Evolutionary conservation across 2,888 invertebrate genomes (phyloP).

Genomic region (Pheosia tremula): DNA sequence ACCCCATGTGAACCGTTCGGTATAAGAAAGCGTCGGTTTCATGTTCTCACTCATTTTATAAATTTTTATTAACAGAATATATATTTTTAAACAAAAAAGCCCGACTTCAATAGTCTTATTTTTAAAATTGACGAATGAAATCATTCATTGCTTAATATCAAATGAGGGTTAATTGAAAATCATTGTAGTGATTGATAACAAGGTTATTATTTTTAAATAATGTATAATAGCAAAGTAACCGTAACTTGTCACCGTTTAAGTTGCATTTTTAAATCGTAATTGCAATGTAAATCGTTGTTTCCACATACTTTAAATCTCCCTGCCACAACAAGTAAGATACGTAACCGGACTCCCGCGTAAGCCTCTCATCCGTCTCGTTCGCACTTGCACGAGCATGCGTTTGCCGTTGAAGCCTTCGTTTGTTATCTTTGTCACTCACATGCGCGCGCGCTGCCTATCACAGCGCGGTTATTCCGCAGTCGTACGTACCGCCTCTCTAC

Average conservation of each 20-base stretch:
- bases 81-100: too few relatives aligned
- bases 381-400: conserved; percentile 40
- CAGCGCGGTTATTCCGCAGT: conserved; percentile 55
- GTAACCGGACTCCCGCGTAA: conserved; percentile 79
- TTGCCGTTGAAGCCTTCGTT: conserved; percentile 72
- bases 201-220: conserved; percentile 3
- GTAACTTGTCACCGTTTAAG: conserved; percentile 37
- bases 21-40: conserved; percentile 22
- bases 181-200: conserved; percentile 1
- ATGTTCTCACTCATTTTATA: not conserved
- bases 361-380: conserved; percentile 67
- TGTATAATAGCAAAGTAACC: conserved; percentile 12
- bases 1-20: conserved; percentile 21
- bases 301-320: conserved; percentile 63
- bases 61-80: too few relatives aligned
- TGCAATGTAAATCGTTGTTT: conserved; percentile 59
- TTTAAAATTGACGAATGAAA: not conserved
- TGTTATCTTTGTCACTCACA: conserved; percentile 65
- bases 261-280: conserved; percentile 38
- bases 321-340: conserved; percentile 63
- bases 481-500: conserved; percentile 67
- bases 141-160: not conserved
- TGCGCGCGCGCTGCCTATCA: conserved; percentile 71
- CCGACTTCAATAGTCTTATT: too few relatives aligned
- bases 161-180: conserved; percentile 2